Evolutionary conservation across 2,113 vertebrate genomes (phyloP).

Genomic region (Pontoporia blainvillei): DNA sequence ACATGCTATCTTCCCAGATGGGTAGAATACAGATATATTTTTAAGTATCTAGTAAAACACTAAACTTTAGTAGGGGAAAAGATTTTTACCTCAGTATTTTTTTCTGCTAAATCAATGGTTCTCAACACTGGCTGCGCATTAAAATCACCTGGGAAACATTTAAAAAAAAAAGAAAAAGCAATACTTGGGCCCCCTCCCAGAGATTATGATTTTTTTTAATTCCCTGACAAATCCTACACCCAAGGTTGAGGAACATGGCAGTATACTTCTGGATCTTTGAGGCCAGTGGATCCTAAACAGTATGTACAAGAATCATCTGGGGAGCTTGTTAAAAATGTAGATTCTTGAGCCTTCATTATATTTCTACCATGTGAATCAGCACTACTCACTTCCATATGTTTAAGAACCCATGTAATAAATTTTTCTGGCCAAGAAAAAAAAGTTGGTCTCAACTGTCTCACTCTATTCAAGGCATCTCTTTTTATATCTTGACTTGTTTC

Average conservation of each 20-base stretch:
- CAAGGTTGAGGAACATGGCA: background rate
- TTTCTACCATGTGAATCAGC: background rate
- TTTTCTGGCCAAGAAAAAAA: background rate
- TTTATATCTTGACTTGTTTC: conserved; percentile 6
- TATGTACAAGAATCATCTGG: background rate
- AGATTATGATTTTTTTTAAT: conserved; percentile 11
- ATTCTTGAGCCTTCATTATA: background rate
- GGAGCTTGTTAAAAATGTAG: background rate
- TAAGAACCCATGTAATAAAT: background rate
- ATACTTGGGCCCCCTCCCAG: background rate
- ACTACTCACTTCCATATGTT: background rate
- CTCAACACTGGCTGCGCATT: background rate
- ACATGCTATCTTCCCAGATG: background rate
- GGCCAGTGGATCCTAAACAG: background rate
- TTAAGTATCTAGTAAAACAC: background rate
- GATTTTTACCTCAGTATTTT: background rate
- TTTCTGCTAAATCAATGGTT: conserved; percentile 5
- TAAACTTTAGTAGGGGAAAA: background rate
- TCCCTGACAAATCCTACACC: background rate
- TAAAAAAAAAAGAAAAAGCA: background rate
- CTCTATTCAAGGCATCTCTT: background rate
- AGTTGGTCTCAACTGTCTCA: background rate
- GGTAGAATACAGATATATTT: background rate
- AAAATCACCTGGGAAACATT: background rate
- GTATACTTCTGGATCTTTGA: background rate